Evolutionary conservation across 64 coral and sea anemone species (phyloP).

Genomic region (Pocillopora verrucosa): DNA sequence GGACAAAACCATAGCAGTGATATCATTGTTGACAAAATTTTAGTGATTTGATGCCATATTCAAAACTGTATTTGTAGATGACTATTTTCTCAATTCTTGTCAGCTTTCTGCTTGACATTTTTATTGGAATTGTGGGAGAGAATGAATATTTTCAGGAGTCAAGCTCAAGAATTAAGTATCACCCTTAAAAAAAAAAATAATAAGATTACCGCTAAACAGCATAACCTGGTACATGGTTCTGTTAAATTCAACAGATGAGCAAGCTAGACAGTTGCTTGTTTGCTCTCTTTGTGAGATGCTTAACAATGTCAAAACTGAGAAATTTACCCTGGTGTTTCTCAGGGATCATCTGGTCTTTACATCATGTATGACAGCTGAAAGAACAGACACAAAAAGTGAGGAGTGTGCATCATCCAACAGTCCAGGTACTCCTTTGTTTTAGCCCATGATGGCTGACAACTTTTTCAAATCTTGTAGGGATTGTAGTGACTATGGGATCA

Average conservation of each 20-base stretch:
- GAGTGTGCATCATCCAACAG: slow-evolving; percentile 12
- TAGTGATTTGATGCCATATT: too few relatives aligned
- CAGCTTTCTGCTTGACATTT: too few relatives aligned
- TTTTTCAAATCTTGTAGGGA: too few relatives aligned
- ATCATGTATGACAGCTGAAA: slow-evolving; percentile 28
- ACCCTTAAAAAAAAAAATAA: too few relatives aligned
- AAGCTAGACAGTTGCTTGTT: slow-evolving; percentile 44
- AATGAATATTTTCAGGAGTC: too few relatives aligned
- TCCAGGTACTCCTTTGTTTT: neutral
- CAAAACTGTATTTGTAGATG: too few relatives aligned
- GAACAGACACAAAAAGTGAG: slow-evolving; percentile 3
- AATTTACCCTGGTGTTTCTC: slow-evolving; percentile 48
- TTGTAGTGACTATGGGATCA: too few relatives aligned
- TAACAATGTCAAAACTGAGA: slow-evolving; percentile 50
- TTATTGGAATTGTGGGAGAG: too few relatives aligned
- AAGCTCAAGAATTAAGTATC: too few relatives aligned
- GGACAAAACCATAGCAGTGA: too few relatives aligned
- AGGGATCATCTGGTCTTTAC: slow-evolving; percentile 42
- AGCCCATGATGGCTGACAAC: neutral
- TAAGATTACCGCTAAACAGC: too few relatives aligned
- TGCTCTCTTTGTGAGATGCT: slow-evolving; percentile 60
- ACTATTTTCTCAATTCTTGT: neutral
- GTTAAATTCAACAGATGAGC: slow-evolving; percentile 58
- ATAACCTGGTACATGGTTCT: neutral
- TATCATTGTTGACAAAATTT: too few relatives aligned